These are phyloP conservation scores for Colossoma macropomum DNA, from an alignment of 2,113 vertebrate species.

Conservation along the genomic window DNA sequence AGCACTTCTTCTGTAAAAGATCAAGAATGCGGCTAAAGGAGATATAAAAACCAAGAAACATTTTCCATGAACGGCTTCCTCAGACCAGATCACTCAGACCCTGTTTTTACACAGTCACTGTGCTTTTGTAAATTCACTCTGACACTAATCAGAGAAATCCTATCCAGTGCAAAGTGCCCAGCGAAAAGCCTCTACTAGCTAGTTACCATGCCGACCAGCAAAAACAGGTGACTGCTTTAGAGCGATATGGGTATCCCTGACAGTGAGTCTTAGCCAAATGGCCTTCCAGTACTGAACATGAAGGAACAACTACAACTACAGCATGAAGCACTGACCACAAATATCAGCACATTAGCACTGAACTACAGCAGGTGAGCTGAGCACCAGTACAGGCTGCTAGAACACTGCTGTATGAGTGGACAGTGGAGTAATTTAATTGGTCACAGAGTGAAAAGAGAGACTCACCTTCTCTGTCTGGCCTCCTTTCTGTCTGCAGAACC, in stretches of 20 bases:
- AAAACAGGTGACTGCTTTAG: background rate
- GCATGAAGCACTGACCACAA: too few species aligned
- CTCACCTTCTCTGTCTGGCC: constrained; percentile 48
- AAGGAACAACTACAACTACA: too few species aligned
- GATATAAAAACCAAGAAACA: too few species aligned
- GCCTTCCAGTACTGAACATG: too few species aligned
- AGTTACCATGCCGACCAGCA: background rate
- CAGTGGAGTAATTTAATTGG: too few species aligned
- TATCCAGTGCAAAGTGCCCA: background rate
- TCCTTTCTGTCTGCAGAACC: constrained; percentile 55
- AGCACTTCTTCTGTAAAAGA: too few species aligned
- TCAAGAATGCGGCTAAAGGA: too few species aligned
- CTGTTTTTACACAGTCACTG: too few species aligned
- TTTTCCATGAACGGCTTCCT: too few species aligned
- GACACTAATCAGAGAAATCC: background rate
- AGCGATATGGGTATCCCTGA: background rate
- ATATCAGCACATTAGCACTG: too few species aligned
- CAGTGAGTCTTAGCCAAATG: too few species aligned
- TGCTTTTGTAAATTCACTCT: background rate
- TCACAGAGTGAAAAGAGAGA: background rate
- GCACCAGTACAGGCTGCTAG: background rate
- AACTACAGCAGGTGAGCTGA: background rate
- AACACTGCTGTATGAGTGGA: background rate
- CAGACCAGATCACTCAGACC: too few species aligned
- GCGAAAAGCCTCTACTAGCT: background rate